Evolutionary conservation across 2,797 vertebrate species (phyloP), one percentile per base, ranked within the genome.

Genomic region (Novumbra hubbsi): DNA sequence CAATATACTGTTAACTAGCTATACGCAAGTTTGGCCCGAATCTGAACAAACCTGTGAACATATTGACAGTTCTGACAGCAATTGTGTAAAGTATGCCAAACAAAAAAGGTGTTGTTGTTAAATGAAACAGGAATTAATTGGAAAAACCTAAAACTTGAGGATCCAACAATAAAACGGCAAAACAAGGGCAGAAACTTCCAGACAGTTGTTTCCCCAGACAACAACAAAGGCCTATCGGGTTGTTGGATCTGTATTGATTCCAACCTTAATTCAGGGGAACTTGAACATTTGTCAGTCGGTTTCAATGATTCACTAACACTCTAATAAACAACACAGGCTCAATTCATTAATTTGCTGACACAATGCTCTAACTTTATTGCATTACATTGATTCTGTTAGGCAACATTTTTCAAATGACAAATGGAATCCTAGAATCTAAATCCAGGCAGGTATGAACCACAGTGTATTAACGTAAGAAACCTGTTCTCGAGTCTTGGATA

Each of bases 261-360:
- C 62, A 64, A 64, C 62, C 62, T 32, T 30, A 64, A 64, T 17
- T 14, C 28, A 64, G 62, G 27, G 28, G 62, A 64, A 64, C 62
- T 30, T 5, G 24, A 27, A 28, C 28, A 64, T 64, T 11, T 28
- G 60, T 52, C 70, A 71, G 64, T 67, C 19, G 9, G 64, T 67
- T 67, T 67, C 34, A 32, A 8, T 32, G 64, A 57, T 66, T 34
- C 64, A 66, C 30, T 32, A 32, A 15, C 64, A 41, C 30, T 67
- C 34, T 41, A 19, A 67, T 67, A n/a, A 34, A 67, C 30, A 64
- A 19, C 52, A 21, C 14, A 64, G 62, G 28, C 27, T 63, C 24
- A 63, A 63, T 63, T 27, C 5, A 63, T 63, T 63, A 2, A 63
- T 15, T 30, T 63, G 60, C 9, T 28, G 21, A 27, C 60, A 63